These are phyloP conservation scores for Picus viridis DNA, from an alignment of 2,797 vertebrate species.

Conservation along the genomic window DNA sequence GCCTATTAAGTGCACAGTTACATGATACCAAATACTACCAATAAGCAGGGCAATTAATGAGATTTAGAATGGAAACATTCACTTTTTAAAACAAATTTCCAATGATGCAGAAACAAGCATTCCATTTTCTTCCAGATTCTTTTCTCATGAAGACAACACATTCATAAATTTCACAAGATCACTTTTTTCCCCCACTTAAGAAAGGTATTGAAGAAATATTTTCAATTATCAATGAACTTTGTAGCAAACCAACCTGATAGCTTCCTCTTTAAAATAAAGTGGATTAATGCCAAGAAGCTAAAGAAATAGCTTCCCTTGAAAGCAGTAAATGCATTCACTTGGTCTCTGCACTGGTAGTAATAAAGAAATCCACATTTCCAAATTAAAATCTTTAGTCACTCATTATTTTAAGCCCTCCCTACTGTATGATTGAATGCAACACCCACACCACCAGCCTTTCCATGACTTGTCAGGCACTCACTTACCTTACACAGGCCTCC, in stretches of 20 bases:
- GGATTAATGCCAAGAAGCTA: neutral
- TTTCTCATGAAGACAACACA: neutral
- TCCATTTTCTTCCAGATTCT: neutral
- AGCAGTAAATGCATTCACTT: neutral
- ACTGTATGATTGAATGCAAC: neutral
- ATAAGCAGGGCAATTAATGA: neutral
- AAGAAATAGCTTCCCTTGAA: neutral
- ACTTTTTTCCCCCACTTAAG: neutral
- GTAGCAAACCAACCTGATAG: neutral
- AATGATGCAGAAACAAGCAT: neutral
- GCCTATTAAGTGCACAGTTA: neutral
- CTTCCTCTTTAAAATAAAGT: neutral
- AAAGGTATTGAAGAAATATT: neutral
- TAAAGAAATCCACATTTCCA: neutral
- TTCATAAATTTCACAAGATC: neutral
- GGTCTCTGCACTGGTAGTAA: neutral
- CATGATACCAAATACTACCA: neutral
- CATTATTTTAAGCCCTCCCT: neutral
- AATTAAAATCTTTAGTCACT: neutral
- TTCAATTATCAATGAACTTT: neutral
- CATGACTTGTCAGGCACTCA: neutral
- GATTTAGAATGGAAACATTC: neutral
- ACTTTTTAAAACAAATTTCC: neutral
- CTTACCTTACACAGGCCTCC: conserved; percentile 13
- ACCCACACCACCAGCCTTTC: neutral